These are phyloP conservation scores for Falco punctatus DNA, from an alignment of 2,113 vertebrate genomes.

Conservation along the genomic window DNA sequence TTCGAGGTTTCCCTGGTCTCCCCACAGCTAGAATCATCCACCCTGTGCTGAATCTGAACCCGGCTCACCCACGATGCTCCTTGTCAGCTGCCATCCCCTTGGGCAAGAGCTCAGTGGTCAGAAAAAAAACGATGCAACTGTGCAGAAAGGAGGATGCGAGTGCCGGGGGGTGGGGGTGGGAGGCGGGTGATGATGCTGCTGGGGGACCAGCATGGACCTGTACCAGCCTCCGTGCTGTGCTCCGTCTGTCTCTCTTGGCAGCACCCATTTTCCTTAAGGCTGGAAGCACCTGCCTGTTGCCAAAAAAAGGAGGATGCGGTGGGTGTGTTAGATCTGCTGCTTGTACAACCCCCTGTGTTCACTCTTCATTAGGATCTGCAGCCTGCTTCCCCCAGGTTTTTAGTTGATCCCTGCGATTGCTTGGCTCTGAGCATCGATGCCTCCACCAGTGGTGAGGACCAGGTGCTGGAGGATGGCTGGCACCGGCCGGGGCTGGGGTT, in stretches of 20 bases:
- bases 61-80: background rate
- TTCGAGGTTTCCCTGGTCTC: background rate
- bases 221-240: background rate
- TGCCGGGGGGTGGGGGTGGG: background rate
- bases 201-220: background rate
- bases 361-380: background rate
- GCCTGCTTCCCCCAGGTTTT: background rate
- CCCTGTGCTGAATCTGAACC: background rate
- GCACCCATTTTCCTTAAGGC: fast-evolving
- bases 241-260: background rate
- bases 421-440: background rate
- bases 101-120: background rate
- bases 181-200: background rate
- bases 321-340: background rate
- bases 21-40: background rate
- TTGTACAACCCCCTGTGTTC: background rate
- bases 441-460: background rate
- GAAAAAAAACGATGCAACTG: background rate
- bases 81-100: background rate
- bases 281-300: background rate
- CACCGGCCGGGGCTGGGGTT: background rate
- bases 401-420: background rate
- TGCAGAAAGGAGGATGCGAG: background rate
- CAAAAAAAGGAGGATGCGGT: background rate
- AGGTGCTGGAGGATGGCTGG: background rate